A percentile compares a stretch with the other conserved stretches of the same genome.
Conservation (phyloP, 2,113 vertebrate species). For the Pelusios castaneus region DNA sequence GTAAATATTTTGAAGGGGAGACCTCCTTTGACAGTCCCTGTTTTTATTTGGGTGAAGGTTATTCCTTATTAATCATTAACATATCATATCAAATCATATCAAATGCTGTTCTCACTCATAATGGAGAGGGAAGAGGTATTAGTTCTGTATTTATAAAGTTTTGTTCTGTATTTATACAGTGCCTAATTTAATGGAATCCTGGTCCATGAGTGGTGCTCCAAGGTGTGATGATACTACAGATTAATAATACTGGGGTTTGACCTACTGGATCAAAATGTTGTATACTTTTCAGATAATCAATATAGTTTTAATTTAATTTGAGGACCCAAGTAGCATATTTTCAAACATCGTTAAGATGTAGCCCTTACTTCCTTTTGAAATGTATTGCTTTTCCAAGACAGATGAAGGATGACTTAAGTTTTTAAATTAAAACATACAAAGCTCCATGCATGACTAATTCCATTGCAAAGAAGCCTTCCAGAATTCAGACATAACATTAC, state of each 20-base stretch:
- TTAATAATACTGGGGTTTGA: background rate
- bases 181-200: background rate
- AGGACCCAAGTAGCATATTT: background rate
- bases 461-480: constrained; percentile 32
- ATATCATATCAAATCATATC: constrained; percentile 18
- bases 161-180: background rate
- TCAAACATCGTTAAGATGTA: background rate
- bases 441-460: constrained; percentile 22
- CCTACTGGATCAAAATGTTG: accelerated
- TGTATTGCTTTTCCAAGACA: background rate
- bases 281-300: constrained; percentile 23
- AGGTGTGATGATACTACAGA: background rate
- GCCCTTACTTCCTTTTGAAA: constrained; percentile 25
- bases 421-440: constrained; percentile 59
- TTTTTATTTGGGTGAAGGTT: constrained; percentile 15
- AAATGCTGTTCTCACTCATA: constrained; percentile 26
- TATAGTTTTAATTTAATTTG: constrained; percentile 1
- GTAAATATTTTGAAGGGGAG: background rate
- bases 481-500: constrained; percentile 13
- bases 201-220: background rate
- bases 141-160: no score
- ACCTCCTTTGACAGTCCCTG: background rate
- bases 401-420: constrained; percentile 18
- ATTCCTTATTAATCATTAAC: constrained; percentile 3
- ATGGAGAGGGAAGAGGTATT: background rate